phyloP scores from a whole-genome alignment of 2,113 vertebrate species.

The Stigmatopora argus region DNA sequence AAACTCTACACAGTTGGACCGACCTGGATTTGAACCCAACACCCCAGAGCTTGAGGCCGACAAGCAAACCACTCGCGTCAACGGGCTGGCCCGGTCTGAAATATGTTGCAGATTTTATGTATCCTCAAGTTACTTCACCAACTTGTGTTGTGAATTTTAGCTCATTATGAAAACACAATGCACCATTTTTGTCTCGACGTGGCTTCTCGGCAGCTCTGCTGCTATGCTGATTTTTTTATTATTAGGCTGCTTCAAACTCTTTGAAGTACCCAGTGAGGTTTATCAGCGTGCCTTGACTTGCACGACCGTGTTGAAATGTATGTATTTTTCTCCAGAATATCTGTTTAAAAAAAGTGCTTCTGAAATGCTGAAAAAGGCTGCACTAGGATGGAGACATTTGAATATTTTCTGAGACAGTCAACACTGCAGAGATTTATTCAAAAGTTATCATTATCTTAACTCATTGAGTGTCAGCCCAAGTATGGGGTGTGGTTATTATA shows the following conservation, averaged over 20 bases:
- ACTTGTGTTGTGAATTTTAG: slow-evolving; percentile 1
- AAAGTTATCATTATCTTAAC: too few relatives aligned
- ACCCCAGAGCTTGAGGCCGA: too few relatives aligned
- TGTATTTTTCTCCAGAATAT: slow-evolving; percentile 10
- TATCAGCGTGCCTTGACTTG: slow-evolving; percentile 1
- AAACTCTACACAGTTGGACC: too few relatives aligned
- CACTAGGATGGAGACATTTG: not conserved
- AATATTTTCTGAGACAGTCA: too few relatives aligned
- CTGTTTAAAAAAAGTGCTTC: not conserved
- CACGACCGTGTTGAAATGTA: not conserved
- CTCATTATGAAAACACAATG: slow-evolving; percentile 3
- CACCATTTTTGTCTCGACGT: not conserved
- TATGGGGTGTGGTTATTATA: too few relatives aligned
- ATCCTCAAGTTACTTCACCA: not conserved
- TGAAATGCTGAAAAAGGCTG: slow-evolving; percentile 1
- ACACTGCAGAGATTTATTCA: too few relatives aligned
- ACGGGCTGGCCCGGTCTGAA: too few relatives aligned
- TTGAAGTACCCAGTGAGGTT: not conserved
- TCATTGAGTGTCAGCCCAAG: too few relatives aligned
- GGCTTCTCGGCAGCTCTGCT: not conserved
- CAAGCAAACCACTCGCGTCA: too few relatives aligned
- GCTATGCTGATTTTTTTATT: not conserved
- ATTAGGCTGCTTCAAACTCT: slow-evolving; percentile 9
- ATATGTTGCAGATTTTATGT: not conserved
- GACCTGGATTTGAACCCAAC: too few relatives aligned